These are phyloP conservation scores for Clamator glandarius DNA, from an alignment of 2,797 vertebrate species.

Conservation along the genomic window DNA sequence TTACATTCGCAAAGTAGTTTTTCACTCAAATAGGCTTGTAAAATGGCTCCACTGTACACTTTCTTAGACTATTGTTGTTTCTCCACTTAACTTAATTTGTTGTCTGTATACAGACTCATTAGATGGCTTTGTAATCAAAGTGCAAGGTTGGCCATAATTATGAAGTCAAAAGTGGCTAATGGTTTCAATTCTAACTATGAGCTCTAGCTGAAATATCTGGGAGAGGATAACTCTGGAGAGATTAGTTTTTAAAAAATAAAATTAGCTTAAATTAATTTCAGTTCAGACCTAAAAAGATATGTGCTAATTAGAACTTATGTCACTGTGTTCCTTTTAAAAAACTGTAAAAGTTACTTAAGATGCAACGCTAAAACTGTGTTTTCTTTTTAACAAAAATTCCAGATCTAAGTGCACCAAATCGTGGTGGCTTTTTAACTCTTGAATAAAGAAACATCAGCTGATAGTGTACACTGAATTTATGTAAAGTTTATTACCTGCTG, in stretches of 20 bases:
- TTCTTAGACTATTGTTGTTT: constrained; percentile 30
- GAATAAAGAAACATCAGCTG: not conserved
- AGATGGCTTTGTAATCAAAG: constrained; percentile 32
- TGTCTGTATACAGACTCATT: constrained; percentile 3
- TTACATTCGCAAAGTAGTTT: not conserved
- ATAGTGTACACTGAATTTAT: not conserved
- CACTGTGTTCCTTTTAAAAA: not conserved
- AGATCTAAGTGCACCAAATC: not conserved
- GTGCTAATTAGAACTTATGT: not conserved
- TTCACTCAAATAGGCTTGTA: constrained; percentile 2
- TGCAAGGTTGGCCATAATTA: constrained; percentile 14
- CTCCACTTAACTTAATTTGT: constrained; percentile 35
- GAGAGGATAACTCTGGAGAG: not conserved
- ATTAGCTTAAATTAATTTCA: not conserved
- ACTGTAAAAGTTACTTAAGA: not conserved
- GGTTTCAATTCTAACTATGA: not conserved
- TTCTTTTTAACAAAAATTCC: not conserved
- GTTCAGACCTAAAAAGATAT: not conserved
- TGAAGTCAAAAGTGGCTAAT: constrained; percentile 7
- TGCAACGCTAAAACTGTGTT: not conserved
- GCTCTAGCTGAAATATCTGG: not conserved
- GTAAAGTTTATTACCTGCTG: not conserved
- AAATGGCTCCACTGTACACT: not conserved
- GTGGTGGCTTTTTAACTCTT: not conserved
- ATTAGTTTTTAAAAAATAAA: not conserved